These are phyloP conservation scores for Melanargia galathea DNA, from an alignment of 2,888 invertebrate genomes.

Conservation along the genomic window DNA sequence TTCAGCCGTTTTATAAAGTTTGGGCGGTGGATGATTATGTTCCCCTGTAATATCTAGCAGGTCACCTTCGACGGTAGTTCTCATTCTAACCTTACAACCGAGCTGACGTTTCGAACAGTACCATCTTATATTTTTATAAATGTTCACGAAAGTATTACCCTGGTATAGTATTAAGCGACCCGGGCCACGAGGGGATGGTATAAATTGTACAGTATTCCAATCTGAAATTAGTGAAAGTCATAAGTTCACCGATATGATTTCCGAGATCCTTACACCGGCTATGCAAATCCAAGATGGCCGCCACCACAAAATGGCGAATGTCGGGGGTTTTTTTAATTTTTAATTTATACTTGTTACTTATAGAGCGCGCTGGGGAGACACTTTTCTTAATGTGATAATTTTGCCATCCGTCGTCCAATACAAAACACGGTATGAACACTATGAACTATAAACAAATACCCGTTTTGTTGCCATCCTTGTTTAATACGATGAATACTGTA, in stretches of 20 bases:
- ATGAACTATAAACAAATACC: no score
- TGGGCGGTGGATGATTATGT: slow-evolving; percentile 14
- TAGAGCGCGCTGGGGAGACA: no score
- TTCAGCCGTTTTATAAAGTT: background rate
- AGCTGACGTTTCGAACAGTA: slow-evolving; percentile 8
- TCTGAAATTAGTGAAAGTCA: background rate
- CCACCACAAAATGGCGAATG: no score
- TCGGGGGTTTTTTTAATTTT: no score
- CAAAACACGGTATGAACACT: no score
- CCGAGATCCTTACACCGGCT: no score
- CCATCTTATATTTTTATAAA: slow-evolving; percentile 11
- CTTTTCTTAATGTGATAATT: no score
- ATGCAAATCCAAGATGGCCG: no score
- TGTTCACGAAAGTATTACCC: slow-evolving; percentile 13
- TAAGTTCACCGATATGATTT: no score
- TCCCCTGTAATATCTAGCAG: background rate
- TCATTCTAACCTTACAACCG: slow-evolving; percentile 13
- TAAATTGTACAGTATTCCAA: background rate
- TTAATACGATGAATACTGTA: slow-evolving; percentile 38
- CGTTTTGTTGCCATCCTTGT: no score
- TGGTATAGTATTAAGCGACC: slow-evolving; percentile 1
- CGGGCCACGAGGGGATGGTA: background rate
- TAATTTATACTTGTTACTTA: no score
- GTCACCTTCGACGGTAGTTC: background rate
- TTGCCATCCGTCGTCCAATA: slow-evolving; percentile 22